Percentiles rank a stretch among this genome's conserved stretches.
These are phyloP conservation scores for Pardalotus punctatus DNA, from an alignment of 2,113 vertebrate genomes.

Conservation along the genomic window DNA sequence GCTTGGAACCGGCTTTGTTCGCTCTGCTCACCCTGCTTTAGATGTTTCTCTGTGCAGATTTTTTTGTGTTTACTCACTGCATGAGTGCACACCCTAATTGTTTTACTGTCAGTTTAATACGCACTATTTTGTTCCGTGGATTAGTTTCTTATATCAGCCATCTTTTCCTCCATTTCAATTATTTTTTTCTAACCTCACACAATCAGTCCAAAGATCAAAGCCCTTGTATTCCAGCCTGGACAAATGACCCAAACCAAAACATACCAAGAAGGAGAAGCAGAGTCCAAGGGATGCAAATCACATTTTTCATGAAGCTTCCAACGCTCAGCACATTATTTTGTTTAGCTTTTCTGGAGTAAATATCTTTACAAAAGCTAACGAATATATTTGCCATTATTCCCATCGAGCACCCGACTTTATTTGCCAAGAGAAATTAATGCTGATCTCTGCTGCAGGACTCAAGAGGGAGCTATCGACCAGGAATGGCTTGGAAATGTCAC, in stretches of 20 bases:
- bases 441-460: slow-evolving; percentile 43
- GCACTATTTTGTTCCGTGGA: neutral
- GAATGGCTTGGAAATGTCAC: slow-evolving; percentile 10
- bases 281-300: neutral
- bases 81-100: neutral
- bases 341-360: neutral
- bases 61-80: neutral
- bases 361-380: neutral
- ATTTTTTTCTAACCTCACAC: neutral
- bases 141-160: neutral
- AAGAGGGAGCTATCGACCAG: slow-evolving; percentile 75
- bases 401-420: neutral
- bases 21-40: neutral
- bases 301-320: neutral
- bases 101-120: neutral
- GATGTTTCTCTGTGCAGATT: neutral
- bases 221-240: neutral
- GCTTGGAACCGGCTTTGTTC: neutral
- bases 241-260: neutral
- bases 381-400: neutral
- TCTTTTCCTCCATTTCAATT: neutral
- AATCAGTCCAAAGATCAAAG: neutral
- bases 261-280: neutral
- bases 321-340: neutral
- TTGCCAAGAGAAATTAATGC: slow-evolving; percentile 1